Evolutionary conservation across 23 tunicate genomes (phyloP).

Genomic region (Botrylloides violaceus): DNA sequence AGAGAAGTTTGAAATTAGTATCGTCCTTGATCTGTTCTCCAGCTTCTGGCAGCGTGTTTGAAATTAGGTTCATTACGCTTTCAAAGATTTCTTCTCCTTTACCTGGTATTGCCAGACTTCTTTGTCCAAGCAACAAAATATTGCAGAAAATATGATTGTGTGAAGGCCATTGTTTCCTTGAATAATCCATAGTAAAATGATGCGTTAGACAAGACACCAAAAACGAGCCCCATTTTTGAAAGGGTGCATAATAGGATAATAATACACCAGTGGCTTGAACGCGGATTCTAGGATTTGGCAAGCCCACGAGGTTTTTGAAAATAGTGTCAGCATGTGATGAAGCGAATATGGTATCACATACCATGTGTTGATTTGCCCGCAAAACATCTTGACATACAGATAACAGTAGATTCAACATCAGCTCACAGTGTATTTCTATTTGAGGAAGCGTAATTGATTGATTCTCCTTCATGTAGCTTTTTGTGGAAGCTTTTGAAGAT

Average conservation of each 20-base stretch:
- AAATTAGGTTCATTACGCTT: background rate
- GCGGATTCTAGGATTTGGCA: constrained; percentile 12
- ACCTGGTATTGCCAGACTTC: background rate
- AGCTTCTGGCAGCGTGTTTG: background rate
- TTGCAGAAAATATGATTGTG: constrained; percentile 5
- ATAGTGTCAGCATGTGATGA: background rate
- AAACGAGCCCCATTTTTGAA: constrained; percentile 10
- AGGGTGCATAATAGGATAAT: constrained; percentile 4
- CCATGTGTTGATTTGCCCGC: background rate
- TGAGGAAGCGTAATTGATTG: background rate
- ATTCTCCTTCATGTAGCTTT: background rate
- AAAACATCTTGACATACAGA: background rate
- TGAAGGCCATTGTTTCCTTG: background rate
- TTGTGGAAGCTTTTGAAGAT: background rate
- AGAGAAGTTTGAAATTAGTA: background rate
- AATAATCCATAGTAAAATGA: background rate
- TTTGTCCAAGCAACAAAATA: constrained; percentile 12
- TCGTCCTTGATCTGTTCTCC: background rate
- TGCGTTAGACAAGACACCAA: background rate
- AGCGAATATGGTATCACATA: background rate
- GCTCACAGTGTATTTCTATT: constrained; percentile 3
- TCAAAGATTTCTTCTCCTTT: constrained; percentile 17
- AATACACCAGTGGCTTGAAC: constrained; percentile 8
- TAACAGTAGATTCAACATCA: constrained; percentile 12
- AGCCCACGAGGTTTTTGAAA: constrained; percentile 2